phyloP scores from a whole-genome alignment of 2,113 vertebrate species.

The Butorides virescens region DNA sequence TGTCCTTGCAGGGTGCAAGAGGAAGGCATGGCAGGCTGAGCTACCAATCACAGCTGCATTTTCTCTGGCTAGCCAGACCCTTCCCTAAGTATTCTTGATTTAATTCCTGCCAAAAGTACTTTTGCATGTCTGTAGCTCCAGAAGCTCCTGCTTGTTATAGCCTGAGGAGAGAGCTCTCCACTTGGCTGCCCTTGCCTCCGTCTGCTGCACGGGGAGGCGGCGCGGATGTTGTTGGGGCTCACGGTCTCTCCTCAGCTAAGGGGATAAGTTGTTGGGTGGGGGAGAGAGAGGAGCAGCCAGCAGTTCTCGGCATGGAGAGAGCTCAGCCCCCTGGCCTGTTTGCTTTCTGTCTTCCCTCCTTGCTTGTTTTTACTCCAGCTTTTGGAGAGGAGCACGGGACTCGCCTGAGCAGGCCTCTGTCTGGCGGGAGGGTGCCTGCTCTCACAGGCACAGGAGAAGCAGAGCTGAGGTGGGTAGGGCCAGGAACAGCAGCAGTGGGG shows the following conservation, averaged over 20 bases:
- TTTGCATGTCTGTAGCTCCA: not conserved
- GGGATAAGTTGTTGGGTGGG: not conserved
- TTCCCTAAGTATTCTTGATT: not conserved
- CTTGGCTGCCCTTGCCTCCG: not conserved
- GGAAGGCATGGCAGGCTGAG: not conserved
- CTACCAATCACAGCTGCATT: not conserved
- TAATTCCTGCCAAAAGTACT: not conserved
- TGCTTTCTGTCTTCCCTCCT: not conserved
- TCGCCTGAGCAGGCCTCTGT: not conserved
- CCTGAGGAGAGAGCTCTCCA: not conserved
- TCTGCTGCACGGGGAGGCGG: fast-evolving
- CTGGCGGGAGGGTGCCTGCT: not conserved
- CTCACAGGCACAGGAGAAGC: not conserved
- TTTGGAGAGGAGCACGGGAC: not conserved
- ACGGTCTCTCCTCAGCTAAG: not conserved
- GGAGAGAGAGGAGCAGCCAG: not conserved
- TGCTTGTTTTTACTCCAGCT: not conserved
- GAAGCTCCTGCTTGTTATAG: not conserved
- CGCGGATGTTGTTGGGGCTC: not conserved
- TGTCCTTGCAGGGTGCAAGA: not conserved
- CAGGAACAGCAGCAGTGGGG: not conserved
- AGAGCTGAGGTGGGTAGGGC: not conserved
- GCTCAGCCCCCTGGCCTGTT: not conserved
- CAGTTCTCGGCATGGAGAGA: not conserved
- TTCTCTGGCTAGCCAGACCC: not conserved